Evolutionary conservation across 2,113 vertebrate genomes (phyloP), one percentile per base, ranked within the genome.

Genomic region (Typhlomys cinereus): DNA sequence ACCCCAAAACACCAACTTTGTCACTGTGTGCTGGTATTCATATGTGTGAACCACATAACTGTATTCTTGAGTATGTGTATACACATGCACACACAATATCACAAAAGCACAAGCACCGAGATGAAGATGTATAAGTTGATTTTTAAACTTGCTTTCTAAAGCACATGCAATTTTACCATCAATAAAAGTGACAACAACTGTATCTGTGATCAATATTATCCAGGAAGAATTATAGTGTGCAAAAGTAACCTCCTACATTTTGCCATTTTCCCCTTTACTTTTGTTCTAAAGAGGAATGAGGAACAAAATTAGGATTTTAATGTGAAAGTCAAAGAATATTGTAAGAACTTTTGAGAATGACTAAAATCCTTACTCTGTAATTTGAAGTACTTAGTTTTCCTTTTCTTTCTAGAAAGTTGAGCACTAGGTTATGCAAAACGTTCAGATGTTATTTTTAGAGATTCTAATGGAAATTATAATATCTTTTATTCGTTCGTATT

Each of bases 251-350:
- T 82, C 1, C 48, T 73, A 88, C 36, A 20, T 10, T 69, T 34
- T 29, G 4, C 48, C n/a, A n/a, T 5, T 1, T 61, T 13, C 21
- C 25, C 5, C n/a, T n/a, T n/a, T 50, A 6, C 25, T 70, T 89
- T 89, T 66, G 7, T 78, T 78, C 14, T 14, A 88, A 17, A 39
- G 11, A n/a, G 15, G 1, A 52, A 62, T 44, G 71, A 29, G 31
- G 4, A 39, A 50, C 61, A n/a, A 85, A 83, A 95, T 89, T 82
- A 73, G 81, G 27, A 89, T 52, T 91, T 93, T 90, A 67, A 88
- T 64, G 85, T 57, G 70, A 90, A 86, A 89, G 59, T 86, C 44
- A 64, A 89, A 70, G 31, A 90, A 82, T 50, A 80, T 57, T 84
- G 12, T 88, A 41, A 66, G 3, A 66, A 61, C 50, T 54, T 86